phyloP scores from a whole-genome alignment of 2,113 vertebrate genomes.

The Ardeotis arabs region DNA sequence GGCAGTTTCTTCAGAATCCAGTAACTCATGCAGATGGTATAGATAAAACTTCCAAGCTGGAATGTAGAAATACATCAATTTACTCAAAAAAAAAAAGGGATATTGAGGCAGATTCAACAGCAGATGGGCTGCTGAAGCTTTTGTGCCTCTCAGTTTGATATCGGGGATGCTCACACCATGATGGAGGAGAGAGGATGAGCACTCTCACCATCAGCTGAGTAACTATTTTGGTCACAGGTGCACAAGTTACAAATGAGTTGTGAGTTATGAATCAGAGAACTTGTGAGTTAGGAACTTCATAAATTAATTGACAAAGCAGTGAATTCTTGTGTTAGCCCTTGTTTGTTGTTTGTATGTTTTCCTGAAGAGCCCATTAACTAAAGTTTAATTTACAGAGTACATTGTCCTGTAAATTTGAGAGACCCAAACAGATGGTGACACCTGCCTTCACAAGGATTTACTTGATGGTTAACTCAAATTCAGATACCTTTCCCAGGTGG shows the following conservation, averaged over 20 bases:
- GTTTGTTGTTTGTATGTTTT: neutral
- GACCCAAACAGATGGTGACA: neutral
- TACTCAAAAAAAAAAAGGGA: no score
- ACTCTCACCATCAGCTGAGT: no score
- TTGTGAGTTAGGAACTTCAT: neutral
- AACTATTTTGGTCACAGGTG: no score
- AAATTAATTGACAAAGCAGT: neutral
- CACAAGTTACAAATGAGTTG: no score
- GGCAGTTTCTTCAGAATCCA: neutral
- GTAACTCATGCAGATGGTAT: neutral
- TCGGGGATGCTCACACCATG: neutral
- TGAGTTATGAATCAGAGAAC: no score
- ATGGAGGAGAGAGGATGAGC: neutral
- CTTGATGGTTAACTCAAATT: neutral
- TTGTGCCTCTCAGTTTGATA: neutral
- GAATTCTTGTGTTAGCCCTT: neutral
- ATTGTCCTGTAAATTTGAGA: neutral
- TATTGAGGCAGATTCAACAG: no score
- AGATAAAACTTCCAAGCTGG: neutral
- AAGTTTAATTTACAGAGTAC: neutral
- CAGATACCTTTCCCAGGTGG: neutral
- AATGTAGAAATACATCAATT: neutral
- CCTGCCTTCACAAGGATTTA: neutral
- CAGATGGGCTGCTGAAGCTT: neutral
- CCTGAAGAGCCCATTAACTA: neutral